phyloP scores from a whole-genome alignment of 2,888 invertebrate species.

The Melieria crassipennis region DNA sequence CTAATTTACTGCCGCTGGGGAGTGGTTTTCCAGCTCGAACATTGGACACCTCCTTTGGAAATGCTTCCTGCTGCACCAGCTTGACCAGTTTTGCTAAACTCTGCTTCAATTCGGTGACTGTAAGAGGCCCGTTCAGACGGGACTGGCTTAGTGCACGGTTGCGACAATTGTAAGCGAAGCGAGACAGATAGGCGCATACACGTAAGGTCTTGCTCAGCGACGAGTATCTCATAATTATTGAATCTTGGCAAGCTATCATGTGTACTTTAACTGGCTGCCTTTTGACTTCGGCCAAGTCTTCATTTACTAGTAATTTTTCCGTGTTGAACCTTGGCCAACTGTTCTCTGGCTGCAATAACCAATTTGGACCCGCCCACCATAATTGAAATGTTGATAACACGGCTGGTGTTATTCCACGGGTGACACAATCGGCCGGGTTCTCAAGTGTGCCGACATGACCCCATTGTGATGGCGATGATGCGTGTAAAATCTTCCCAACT shows the following conservation, averaged over 20 bases:
- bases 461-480: background rate
- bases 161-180: too few species aligned
- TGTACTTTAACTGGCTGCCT: background rate
- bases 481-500: conserved; percentile 1
- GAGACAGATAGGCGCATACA: conserved; percentile 5
- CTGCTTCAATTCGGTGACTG: background rate
- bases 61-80: background rate
- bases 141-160: background rate
- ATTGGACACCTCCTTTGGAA: background rate
- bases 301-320: conserved; percentile 7
- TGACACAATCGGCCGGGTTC: conserved; percentile 10
- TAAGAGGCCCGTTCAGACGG: background rate
- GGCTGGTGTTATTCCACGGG: conserved; percentile 6
- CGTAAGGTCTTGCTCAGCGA: background rate
- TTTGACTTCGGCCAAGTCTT: background rate
- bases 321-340: background rate
- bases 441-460: background rate
- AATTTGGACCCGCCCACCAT: conserved; percentile 13
- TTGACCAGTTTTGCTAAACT: background rate
- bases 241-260: too few species aligned
- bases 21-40: background rate
- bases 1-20: too few species aligned
- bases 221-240: background rate
- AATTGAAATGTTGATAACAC: background rate
- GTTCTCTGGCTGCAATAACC: background rate